phyloP scores from a whole-genome alignment of 2,797 vertebrate species.

The Melanotaenia parkinsoni region DNA sequence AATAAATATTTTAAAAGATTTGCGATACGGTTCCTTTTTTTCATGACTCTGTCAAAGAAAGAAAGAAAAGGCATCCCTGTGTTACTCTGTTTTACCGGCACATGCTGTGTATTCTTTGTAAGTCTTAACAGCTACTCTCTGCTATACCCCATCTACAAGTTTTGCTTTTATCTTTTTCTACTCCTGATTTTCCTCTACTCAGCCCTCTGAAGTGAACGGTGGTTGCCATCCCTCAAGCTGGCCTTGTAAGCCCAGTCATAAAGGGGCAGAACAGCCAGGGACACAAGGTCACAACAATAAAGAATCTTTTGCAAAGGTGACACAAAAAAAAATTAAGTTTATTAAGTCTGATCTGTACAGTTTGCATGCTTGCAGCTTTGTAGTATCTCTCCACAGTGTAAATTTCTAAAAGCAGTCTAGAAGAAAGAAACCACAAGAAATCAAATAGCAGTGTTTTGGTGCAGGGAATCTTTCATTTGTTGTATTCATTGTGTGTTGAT shows the following conservation, averaged over 20 bases:
- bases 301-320: conserved; percentile 45
- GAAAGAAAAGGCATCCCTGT: conserved; percentile 7
- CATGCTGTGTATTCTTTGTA: conserved; percentile 60
- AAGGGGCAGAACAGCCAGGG: conserved; percentile 42
- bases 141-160: conserved; percentile 70
- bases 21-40: not conserved
- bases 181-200: conserved; percentile 43
- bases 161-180: conserved; percentile 61
- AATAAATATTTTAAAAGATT: not conserved
- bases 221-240: conserved; percentile 68
- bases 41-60: not conserved
- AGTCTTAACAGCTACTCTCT: conserved; percentile 67
- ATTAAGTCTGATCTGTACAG: conserved; percentile 54
- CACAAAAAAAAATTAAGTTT: conserved; percentile 41
- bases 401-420: conserved; percentile 18
- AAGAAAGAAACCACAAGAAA: conserved; percentile 21
- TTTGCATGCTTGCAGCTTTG: conserved; percentile 29
- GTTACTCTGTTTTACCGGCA: conserved; percentile 47
- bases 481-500: not conserved
- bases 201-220: conserved; percentile 66
- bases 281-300: conserved; percentile 43
- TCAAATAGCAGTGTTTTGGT: conserved; percentile 26
- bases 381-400: conserved; percentile 14
- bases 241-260: conserved; percentile 74
- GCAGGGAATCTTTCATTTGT: not conserved